Evolutionary conservation across 2,888 invertebrate species (phyloP).

Genomic region (Dilophus febrilis): DNA sequence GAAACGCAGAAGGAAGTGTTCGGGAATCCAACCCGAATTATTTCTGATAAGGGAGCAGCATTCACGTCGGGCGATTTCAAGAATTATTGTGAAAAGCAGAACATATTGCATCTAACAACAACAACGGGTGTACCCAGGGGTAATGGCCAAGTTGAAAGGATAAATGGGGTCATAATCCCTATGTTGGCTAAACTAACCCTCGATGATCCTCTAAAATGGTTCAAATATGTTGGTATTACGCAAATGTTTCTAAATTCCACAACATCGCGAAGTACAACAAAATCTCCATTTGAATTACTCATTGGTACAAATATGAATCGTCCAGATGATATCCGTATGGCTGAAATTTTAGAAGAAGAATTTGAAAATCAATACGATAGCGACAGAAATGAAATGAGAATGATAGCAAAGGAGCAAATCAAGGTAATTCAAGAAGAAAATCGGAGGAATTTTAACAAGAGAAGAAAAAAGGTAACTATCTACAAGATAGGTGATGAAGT

Average conservation of each 20-base stretch:
- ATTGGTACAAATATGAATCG: neutral
- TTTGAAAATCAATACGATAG: neutral
- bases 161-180: neutral
- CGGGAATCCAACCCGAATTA: conserved; percentile 10
- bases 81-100: conserved; percentile 1
- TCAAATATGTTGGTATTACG: neutral
- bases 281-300: neutral
- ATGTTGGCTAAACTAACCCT: neutral
- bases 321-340: neutral
- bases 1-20: conserved; percentile 7
- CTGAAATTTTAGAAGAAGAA: neutral
- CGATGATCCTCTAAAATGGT: neutral
- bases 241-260: neutral
- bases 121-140: conserved; percentile 4
- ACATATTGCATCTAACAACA: conserved; percentile 4
- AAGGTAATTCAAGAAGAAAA: no score
- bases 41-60: conserved; percentile 10
- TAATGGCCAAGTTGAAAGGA: conserved; percentile 7
- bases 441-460: no score
- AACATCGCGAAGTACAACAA: no score
- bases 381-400: neutral
- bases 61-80: conserved; percentile 8
- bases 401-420: no score
- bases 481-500: no score
- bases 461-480: no score